Evolutionary conservation across 1,140 invertebrate genomes (phyloP).

Genomic region (Drosophila orosa): DNA sequence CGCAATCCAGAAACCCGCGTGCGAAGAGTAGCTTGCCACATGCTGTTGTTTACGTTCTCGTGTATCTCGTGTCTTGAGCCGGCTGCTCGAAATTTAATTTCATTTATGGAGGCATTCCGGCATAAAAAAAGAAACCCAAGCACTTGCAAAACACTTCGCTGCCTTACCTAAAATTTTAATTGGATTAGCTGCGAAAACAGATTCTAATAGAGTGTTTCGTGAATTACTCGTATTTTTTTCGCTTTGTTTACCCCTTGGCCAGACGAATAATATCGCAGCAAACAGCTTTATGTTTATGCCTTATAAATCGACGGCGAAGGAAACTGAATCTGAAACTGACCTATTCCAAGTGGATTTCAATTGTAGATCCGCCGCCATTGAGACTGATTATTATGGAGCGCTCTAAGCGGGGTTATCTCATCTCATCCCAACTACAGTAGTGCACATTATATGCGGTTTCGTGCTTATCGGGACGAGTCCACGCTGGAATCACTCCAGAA

Average conservation of each 20-base stretch:
- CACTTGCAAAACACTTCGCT: slow-evolving; percentile 27
- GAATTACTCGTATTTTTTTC: background rate
- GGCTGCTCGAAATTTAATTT: slow-evolving; percentile 20
- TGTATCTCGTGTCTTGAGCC: slow-evolving; percentile 25
- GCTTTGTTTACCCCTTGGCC: slow-evolving; percentile 19
- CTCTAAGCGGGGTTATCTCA: slow-evolving; percentile 27
- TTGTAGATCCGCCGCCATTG: slow-evolving; percentile 44
- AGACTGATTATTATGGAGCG: slow-evolving; percentile 24
- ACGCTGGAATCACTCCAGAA: slow-evolving; percentile 7
- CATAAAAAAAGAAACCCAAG: slow-evolving; percentile 18
- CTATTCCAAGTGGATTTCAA: slow-evolving; percentile 74
- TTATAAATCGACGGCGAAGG: slow-evolving; percentile 12
- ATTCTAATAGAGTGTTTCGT: background rate
- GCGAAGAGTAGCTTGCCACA: slow-evolving; percentile 17
- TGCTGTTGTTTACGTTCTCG: slow-evolving; percentile 21
- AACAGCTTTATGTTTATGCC: slow-evolving; percentile 21
- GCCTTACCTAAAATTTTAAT: slow-evolving; percentile 34
- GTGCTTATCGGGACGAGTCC: slow-evolving; percentile 10
- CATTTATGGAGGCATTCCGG: background rate
- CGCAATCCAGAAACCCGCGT: slow-evolving; percentile 12
- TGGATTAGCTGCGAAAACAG: slow-evolving; percentile 41
- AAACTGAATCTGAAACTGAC: slow-evolving; percentile 65
- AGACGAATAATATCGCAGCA: slow-evolving; percentile 9
- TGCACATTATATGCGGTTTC: slow-evolving; percentile 1
- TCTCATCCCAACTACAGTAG: slow-evolving; percentile 1